Conservation (phyloP, 2,113 vertebrate species). For the Hylia prasina region DNA sequence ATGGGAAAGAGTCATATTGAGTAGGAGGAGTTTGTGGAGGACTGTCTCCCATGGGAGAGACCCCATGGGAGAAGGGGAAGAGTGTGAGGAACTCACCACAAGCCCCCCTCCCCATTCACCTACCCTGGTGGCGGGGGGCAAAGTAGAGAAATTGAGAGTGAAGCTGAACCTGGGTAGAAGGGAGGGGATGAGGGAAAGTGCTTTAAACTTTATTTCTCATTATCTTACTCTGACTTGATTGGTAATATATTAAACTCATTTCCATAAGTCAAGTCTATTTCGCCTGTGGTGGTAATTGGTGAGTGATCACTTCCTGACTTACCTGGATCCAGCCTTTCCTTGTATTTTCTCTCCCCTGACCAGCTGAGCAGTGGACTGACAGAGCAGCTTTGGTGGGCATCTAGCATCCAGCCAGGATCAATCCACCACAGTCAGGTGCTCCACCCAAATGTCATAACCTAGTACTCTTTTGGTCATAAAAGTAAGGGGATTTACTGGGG, state of each 20-base stretch:
- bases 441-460: neutral
- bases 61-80: neutral
- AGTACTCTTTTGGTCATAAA: neutral
- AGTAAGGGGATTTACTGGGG: neutral
- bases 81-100: neutral
- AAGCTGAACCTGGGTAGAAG: neutral
- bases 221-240: neutral
- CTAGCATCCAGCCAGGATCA: neutral
- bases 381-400: neutral
- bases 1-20: neutral
- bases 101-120: accelerated
- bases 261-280: neutral
- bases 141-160: neutral
- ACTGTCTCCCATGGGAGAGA: neutral
- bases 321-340: neutral
- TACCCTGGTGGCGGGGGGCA: accelerated
- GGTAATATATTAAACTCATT: neutral
- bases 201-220: neutral
- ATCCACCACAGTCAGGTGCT: neutral
- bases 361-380: neutral
- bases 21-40: neutral
- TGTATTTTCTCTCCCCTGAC: neutral
- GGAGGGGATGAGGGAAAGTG: neutral
- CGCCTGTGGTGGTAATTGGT: accelerated
- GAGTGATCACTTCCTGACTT: neutral